Evolutionary conservation across 2,888 invertebrate genomes (phyloP).

Genomic region (Lamellibrachia satsuma): DNA sequence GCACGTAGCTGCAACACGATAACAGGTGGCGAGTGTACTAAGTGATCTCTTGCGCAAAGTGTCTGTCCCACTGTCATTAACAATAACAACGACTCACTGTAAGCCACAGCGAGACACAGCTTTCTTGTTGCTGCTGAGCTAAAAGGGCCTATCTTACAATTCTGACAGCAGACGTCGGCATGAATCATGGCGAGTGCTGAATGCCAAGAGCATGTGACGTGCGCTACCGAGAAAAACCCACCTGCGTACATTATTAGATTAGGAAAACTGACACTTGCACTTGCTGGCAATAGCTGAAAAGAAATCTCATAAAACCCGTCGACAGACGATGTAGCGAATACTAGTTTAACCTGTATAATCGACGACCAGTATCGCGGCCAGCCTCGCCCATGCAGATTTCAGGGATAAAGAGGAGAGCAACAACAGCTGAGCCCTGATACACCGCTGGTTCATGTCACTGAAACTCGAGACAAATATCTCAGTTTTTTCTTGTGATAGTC

Average conservation of each 20-base stretch:
- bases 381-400: too few species aligned
- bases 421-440: too few species aligned
- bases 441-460: too few species aligned
- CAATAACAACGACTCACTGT: constrained; percentile 9
- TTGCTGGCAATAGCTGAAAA: background rate
- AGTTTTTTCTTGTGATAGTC: background rate
- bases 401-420: too few species aligned
- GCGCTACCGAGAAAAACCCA: background rate
- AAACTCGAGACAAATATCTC: too few species aligned
- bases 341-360: background rate
- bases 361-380: background rate
- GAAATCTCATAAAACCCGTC: background rate
- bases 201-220: background rate
- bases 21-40: background rate
- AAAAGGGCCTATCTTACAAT: background rate
- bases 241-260: background rate
- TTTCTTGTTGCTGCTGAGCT: background rate
- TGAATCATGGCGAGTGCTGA: background rate
- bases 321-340: background rate
- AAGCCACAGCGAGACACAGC: background rate
- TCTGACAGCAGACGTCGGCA: background rate
- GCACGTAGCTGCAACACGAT: background rate
- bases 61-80: background rate
- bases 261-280: background rate
- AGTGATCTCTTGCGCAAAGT: background rate